A percentile compares a stretch with the other conserved stretches of the same genome.
phyloP scores from a whole-genome alignment of 1,140 invertebrate genomes.

The Diplogasteroides magnus region DNA sequence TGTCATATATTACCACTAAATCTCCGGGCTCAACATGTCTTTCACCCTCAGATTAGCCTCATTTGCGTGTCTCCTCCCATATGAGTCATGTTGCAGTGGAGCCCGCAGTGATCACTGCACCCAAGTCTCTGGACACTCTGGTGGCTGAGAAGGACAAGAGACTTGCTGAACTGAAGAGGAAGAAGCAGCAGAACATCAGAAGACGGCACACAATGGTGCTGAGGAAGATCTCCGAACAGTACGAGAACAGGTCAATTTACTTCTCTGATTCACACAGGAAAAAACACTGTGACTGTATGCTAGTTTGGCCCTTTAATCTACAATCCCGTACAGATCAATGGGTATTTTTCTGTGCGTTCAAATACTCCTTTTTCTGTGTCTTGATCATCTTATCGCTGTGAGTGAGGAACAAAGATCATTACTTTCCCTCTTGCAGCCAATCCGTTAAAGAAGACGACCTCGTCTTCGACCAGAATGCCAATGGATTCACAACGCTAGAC shows the following conservation, averaged over 20 bases:
- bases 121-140: not conserved
- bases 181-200: conserved; percentile 13
- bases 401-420: not conserved
- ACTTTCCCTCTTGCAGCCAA: not conserved
- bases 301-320: too few species aligned
- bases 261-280: not conserved
- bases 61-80: too few species aligned
- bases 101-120: too few species aligned
- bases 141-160: not conserved
- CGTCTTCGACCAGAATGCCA: conserved; percentile 8
- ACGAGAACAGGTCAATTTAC: conserved; percentile 4
- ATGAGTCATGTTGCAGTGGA: too few species aligned
- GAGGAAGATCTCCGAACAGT: conserved; percentile 9
- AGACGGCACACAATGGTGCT: conserved; percentile 2
- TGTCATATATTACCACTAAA: too few species aligned
- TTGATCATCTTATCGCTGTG: too few species aligned
- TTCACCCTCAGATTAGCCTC: too few species aligned
- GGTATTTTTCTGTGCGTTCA: too few species aligned
- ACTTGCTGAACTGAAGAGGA: not conserved
- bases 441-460: conserved; percentile 5
- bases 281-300: too few species aligned
- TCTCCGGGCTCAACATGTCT: too few species aligned
- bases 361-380: too few species aligned
- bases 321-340: too few species aligned
- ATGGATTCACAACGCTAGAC: conserved; percentile 9